A percentile compares a stretch with the other conserved stretches of the same genome.
These are phyloP conservation scores for Prosapia bicincta DNA, from an alignment of 2,888 invertebrate genomes.

Conservation along the genomic window DNA sequence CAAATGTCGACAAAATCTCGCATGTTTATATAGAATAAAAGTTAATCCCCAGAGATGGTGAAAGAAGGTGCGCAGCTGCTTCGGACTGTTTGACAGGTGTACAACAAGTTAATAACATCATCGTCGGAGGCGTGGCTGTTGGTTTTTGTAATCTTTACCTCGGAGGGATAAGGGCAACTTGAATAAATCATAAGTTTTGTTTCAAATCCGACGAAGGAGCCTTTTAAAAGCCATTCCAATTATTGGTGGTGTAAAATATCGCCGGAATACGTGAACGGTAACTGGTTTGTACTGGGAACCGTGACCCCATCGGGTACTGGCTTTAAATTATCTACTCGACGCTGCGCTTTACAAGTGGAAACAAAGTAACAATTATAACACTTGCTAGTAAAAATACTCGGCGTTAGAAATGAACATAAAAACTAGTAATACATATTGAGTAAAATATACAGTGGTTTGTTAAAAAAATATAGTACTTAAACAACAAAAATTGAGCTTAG, in stretches of 20 bases:
- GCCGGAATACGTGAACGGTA: neutral
- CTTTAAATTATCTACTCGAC: too few species aligned
- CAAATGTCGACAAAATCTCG: neutral
- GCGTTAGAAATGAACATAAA: too few species aligned
- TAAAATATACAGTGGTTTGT: too few species aligned
- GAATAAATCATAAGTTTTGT: neutral
- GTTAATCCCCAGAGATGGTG: neutral
- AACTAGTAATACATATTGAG: too few species aligned
- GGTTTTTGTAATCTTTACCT: constrained; percentile 2
- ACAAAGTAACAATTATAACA: too few species aligned
- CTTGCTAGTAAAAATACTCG: too few species aligned
- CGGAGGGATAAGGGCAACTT: neutral
- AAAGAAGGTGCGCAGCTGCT: neutral
- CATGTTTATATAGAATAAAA: neutral
- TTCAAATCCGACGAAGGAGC: neutral
- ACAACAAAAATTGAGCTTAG: too few species aligned
- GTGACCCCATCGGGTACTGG: too few species aligned
- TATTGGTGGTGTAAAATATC: neutral
- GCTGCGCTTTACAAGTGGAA: too few species aligned
- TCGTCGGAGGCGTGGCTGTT: neutral
- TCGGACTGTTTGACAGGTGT: neutral
- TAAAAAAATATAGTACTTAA: too few species aligned
- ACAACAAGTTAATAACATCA: neutral
- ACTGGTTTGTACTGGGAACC: neutral
- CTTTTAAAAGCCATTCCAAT: neutral